Base-by-base conservation (phyloP, 2,113 vertebrate species). In the Xiphophorus couchianus region DNA sequence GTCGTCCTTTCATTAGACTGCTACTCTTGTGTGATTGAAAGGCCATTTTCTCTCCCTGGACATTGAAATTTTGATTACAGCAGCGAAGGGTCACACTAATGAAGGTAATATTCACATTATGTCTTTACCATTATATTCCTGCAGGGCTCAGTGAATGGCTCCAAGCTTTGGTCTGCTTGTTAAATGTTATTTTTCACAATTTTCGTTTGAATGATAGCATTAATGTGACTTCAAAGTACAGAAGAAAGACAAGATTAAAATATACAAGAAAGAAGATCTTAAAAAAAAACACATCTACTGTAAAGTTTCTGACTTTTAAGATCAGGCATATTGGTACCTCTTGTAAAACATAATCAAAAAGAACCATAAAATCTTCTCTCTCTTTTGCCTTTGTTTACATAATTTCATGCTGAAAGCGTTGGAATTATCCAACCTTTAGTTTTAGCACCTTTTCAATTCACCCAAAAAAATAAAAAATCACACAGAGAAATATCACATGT, bases 51-150 rank as follows among this genome's bases (percentile, higher is more conserved):
- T 68, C 60, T 74, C n/a, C 51, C 60, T 69, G 31, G 44, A 51
- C 61, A 15, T 69, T 4, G 1, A 51, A 71, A 63, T 64, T 75
- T 62, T 79, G 72, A 79, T 85, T 76, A 80, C 51, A 74, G 27
- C 11, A 74, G 48, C 8, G 7, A 88, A 79, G 87, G 75, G 84
- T 83, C 48, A 71, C 65, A 61, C 7, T 71, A 76, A 89, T 88
- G 74, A 85, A 71, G 74, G 29, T 78, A 86, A 84, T 87, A 31
- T 65, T 78, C 77, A 74, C 51, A 82, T 88, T 80, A 76, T 78
- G 79, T 69, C 77, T 44, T 33, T 71, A 64, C 51, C 78, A 77
- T 84, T 83, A 87, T 29, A 66, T 37, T n/a, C 1, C 17, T 30
- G 54, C 78, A 28, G 65, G 54, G 74, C 67, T 67, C 61, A 35